Percentiles rank a stretch among this genome's conserved stretches.
Evolutionary conservation across 1,140 invertebrate genomes (phyloP).

Genomic region (Colletes gigas): DNA sequence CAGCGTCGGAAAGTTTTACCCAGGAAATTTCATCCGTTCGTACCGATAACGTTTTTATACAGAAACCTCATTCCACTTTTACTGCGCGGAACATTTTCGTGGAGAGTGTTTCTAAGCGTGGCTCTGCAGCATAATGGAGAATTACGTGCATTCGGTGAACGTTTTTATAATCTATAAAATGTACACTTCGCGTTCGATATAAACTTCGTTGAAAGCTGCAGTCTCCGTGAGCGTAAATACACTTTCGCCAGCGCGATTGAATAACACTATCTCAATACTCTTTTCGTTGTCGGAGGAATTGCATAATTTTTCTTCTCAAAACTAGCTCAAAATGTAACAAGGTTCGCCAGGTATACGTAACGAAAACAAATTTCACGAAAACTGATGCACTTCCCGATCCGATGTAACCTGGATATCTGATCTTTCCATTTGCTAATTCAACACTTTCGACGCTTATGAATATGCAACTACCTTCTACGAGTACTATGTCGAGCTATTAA

Average conservation of each 20-base stretch:
- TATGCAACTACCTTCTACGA: no score
- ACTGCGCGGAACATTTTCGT: neutral
- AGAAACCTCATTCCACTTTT: neutral
- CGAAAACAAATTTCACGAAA: no score
- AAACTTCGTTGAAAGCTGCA: neutral
- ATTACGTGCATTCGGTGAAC: neutral
- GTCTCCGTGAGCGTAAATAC: neutral
- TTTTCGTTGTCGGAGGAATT: neutral
- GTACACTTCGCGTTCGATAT: neutral
- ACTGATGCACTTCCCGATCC: no score
- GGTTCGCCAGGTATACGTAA: no score
- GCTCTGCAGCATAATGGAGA: neutral
- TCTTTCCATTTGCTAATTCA: no score
- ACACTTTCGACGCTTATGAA: no score
- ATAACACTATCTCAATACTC: neutral
- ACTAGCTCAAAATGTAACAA: no score
- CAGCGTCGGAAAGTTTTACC: neutral
- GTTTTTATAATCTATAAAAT: constrained; percentile 3
- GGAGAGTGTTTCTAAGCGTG: neutral
- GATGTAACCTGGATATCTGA: no score
- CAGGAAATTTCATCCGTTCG: constrained; percentile 4
- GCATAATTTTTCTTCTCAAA: neutral
- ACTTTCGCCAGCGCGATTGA: neutral
- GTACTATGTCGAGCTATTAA: no score
- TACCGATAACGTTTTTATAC: neutral